A percentile compares a stretch with the other conserved stretches of the same genome.
phyloP scores from a whole-genome alignment of 2,888 invertebrate genomes.

The Villa cingulata region DNA sequence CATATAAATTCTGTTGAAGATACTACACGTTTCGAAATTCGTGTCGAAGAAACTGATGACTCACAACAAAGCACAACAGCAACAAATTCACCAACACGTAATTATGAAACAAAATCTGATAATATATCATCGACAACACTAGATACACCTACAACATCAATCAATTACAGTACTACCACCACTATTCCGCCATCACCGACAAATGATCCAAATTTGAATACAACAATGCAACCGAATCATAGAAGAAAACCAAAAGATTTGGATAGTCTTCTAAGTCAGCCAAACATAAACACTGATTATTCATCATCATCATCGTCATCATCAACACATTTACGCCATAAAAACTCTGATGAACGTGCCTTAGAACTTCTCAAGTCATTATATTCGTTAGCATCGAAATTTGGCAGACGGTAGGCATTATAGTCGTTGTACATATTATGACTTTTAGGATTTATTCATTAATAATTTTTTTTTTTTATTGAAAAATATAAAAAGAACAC shows the following conservation, averaged over 20 bases:
- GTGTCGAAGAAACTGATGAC: conserved; percentile 27
- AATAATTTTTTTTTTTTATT: too few relatives aligned
- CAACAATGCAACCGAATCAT: conserved; percentile 20
- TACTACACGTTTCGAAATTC: conserved; percentile 33
- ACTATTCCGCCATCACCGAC: conserved; percentile 19
- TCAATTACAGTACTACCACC: conserved; percentile 19
- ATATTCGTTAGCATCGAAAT: conserved; percentile 71
- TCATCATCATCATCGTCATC: conserved; percentile 11
- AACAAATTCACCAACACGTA: conserved; percentile 13
- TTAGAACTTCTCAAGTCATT: conserved; percentile 69
- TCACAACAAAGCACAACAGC: conserved; percentile 11
- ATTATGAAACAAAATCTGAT: conserved; percentile 5
- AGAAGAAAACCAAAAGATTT: conserved; percentile 14
- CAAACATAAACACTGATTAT: conserved; percentile 17
- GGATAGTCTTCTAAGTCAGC: conserved; percentile 18
- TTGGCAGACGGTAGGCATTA: conserved; percentile 44
- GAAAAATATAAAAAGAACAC: too few relatives aligned
- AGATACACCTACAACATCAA: conserved; percentile 23
- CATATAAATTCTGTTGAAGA: conserved; percentile 19
- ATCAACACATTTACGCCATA: conserved; percentile 26
- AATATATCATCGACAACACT: conserved; percentile 12
- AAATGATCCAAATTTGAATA: conserved; percentile 16
- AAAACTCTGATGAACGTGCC: conserved; percentile 59
- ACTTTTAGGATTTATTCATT: too few relatives aligned
- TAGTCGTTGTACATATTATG: too few relatives aligned